Conservation (phyloP, 2,113 vertebrate genomes). For the Lanius collurio region DNA sequence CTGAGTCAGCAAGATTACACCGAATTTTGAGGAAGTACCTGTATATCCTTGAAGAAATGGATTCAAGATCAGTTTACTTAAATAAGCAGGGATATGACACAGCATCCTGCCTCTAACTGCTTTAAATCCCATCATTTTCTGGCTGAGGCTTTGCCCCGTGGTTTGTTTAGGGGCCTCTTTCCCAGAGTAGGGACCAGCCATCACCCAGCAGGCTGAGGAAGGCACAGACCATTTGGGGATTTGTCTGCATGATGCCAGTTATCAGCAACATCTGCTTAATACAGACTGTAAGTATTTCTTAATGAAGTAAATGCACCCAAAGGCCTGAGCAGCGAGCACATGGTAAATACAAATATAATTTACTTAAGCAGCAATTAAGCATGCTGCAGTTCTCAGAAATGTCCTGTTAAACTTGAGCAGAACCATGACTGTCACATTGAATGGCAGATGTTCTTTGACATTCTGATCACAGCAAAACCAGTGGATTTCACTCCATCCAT, state of each 20-base stretch:
- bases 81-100: not conserved
- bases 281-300: conserved; percentile 18
- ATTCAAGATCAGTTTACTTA: not conserved
- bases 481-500: not conserved
- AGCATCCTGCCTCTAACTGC: not conserved
- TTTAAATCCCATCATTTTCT: not conserved
- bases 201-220: not conserved
- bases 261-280: conserved; percentile 52
- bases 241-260: not conserved
- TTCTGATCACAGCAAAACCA: not conserved
- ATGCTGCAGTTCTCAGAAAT: not conserved
- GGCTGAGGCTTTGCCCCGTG: not conserved
- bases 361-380: conserved; percentile 41
- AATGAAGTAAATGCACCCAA: conserved; percentile 54
- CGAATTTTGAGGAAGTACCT: not conserved
- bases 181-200: not conserved
- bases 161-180: not conserved
- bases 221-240: not conserved
- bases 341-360: conserved; percentile 49
- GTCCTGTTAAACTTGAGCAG: conserved; percentile 30
- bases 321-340: conserved; percentile 35
- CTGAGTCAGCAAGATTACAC: not conserved
- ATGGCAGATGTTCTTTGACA: not conserved
- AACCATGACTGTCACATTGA: not conserved
- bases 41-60: not conserved